Evolutionary conservation across 2,113 vertebrate species (phyloP).

Genomic region (mouse (Mus musculus)): DNA sequence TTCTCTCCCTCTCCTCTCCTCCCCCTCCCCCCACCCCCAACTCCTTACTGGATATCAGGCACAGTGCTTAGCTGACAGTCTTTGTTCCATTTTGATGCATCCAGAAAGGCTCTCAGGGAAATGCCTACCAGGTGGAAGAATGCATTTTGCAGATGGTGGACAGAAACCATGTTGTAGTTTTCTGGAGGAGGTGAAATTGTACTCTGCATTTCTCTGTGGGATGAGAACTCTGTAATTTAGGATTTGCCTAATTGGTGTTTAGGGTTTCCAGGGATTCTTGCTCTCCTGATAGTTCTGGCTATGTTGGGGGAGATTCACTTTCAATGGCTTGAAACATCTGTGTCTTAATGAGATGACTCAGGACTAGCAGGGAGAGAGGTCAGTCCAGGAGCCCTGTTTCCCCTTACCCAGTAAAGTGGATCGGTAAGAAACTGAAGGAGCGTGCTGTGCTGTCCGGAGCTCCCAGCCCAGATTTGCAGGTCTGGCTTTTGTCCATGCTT

Average conservation of each 20-base stretch:
- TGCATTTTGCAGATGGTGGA: neutral
- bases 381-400: neutral
- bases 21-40: no score
- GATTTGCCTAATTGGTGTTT: constrained; percentile 75
- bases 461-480: accelerated
- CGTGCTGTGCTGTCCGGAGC: accelerated
- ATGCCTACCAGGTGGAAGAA: neutral
- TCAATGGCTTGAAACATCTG: neutral
- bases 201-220: constrained; percentile 37
- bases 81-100: accelerated
- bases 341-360: neutral
- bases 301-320: neutral
- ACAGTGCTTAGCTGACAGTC: accelerated
- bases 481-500: neutral
- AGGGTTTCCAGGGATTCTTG: neutral
- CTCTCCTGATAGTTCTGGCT: neutral
- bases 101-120: neutral
- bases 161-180: constrained; percentile 28
- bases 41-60: neutral
- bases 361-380: neutral
- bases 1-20: accelerated
- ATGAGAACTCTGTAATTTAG: constrained; percentile 68
- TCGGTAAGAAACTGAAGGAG: neutral
- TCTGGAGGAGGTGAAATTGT: constrained; percentile 42
- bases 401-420: neutral